Evolutionary conservation across 2,888 invertebrate species (phyloP), one percentile per base, ranked within the genome.

Genomic region (Polia nebulosa): DNA sequence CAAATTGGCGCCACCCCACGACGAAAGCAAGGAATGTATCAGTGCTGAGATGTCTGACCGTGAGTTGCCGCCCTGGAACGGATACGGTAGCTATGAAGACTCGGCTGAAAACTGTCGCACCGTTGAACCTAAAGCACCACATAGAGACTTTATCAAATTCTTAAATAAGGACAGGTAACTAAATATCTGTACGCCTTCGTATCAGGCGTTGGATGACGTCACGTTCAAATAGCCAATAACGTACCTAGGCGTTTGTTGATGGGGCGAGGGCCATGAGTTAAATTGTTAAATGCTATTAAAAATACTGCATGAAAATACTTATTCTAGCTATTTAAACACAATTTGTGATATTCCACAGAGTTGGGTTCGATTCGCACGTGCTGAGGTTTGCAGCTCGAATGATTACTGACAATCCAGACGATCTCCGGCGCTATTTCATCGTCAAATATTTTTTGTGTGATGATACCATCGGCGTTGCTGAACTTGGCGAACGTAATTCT

Each of bases 11-110:
- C 88, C 92, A 59, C 97, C 97, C 2, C 84, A 88, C 36, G 91
- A 92, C 20, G 84, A 90, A 11, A 80, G 86, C 6, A 86, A 82
- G 0, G 91, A 91, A 65, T 88, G 89, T 58, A 72, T 93, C 13
- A 84, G 92, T 65, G 84, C 92, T 57, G 86, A 80, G 2, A 73
- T 93, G 52, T 87, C 89, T 5, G 92, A 96, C 27, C 91, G 96
- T 2, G 91, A 96, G 78, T 88, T 98, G 52, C 99, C 99, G 0
- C 99, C 99, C 0, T 99, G 98, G 97, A 99, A 99, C 88, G 99
- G 99, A 4, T 98, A 97, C 92, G 99, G 99, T 0, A 97, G 97
- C 0, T 98, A 98, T 87, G 98, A 98, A 73, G 99, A 99, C 89
- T 99, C 99, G 0, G 97, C 98, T 11, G 97, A 97, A 80, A 99